Percentiles rank a stretch among this genome's conserved stretches.
Evolutionary conservation across 2,113 vertebrate species (phyloP).

Genomic region (Solea senegalensis): DNA sequence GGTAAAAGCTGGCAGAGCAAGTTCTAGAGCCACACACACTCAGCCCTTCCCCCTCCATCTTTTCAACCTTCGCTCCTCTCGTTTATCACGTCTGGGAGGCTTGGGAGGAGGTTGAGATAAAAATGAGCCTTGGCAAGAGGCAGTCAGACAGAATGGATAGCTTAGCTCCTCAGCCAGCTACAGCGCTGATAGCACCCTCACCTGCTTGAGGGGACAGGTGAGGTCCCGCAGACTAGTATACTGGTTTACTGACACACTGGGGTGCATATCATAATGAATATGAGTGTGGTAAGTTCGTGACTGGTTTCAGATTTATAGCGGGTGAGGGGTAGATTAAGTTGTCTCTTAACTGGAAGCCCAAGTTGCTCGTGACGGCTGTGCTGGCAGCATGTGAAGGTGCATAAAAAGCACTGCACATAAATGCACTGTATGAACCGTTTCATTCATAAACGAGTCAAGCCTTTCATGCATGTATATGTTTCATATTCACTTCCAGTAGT

Average conservation of each 20-base stretch:
- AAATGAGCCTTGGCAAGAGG: slow-evolving; percentile 48
- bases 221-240: background rate
- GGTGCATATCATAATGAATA: no score
- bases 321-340: no score
- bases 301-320: background rate
- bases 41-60: slow-evolving; percentile 43
- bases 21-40: slow-evolving; percentile 56
- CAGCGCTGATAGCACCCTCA: slow-evolving; percentile 35
- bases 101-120: slow-evolving; percentile 56
- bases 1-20: slow-evolving; percentile 70
- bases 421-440: no score
- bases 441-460: no score
- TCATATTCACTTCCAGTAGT: no score
- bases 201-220: slow-evolving; percentile 4
- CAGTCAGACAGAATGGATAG: slow-evolving; percentile 63
- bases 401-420: no score
- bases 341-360: no score
- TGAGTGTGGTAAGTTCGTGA: background rate
- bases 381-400: no score
- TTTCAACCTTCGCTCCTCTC: slow-evolving; percentile 54
- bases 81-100: slow-evolving; percentile 65
- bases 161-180: slow-evolving; percentile 43
- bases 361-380: no score
- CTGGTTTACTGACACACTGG: background rate
- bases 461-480: no score